These are phyloP conservation scores for honey bee (Apis mellifera) DNA, from an alignment of 1,140 invertebrate genomes.

Conservation along the genomic window DNA sequence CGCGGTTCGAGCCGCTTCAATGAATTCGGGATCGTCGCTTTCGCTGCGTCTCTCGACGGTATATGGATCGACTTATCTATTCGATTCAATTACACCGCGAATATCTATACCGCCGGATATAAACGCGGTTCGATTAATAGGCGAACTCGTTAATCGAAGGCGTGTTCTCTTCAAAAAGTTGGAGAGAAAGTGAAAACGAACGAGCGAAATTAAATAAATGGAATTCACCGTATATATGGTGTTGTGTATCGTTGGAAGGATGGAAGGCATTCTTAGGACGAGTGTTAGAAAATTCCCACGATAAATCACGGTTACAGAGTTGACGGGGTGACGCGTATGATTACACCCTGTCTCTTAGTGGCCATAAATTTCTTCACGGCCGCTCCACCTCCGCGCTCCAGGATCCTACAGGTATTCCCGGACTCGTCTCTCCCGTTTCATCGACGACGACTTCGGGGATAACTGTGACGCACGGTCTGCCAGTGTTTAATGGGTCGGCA, in stretches of 20 bases:
- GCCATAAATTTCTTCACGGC: slow-evolving; percentile 76
- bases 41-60: no score
- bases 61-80: slow-evolving; percentile 3
- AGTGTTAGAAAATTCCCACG: slow-evolving; percentile 76
- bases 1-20: slow-evolving; percentile 27
- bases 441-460: slow-evolving; percentile 60
- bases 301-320: slow-evolving; percentile 78
- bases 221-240: background rate
- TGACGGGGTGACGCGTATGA: slow-evolving; percentile 79
- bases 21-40: slow-evolving; percentile 43
- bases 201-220: background rate
- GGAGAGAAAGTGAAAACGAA: background rate
- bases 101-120: background rate
- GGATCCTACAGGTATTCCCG: slow-evolving; percentile 67
- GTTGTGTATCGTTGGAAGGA: slow-evolving; percentile 16
- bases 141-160: no score
- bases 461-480: slow-evolving; percentile 56
- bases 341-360: slow-evolving; percentile 78
- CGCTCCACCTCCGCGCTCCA: slow-evolving; percentile 53
- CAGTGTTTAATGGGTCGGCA: slow-evolving; percentile 57
- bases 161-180: background rate
- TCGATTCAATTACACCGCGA: slow-evolving; percentile 22
- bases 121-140: slow-evolving; percentile 4
- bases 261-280: slow-evolving; percentile 62
- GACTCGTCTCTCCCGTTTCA: slow-evolving; percentile 41